These are phyloP conservation scores for Zaprionus gabonicus DNA, from an alignment of 1,140 invertebrate genomes.

Conservation along the genomic window DNA sequence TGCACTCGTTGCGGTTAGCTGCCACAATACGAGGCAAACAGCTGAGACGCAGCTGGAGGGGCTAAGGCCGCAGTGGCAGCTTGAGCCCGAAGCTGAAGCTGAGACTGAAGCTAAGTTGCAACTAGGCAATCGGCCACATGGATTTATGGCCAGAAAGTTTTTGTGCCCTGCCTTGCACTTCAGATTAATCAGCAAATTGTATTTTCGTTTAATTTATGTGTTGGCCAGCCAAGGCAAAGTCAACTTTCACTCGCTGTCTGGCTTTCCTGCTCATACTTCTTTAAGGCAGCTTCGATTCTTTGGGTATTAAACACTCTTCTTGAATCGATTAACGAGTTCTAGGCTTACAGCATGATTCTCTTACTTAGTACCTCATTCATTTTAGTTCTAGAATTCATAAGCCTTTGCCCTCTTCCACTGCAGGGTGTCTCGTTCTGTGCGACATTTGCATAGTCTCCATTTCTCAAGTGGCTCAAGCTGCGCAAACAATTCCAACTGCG, in stretches of 20 bases:
- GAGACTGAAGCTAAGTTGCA: constrained; percentile 16
- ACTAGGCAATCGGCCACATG: constrained; percentile 40
- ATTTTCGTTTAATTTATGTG: constrained; percentile 77
- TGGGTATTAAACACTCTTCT: no score
- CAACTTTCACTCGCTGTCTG: neutral
- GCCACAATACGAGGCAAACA: constrained; percentile 56
- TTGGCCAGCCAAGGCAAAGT: constrained; percentile 23
- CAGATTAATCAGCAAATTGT: constrained; percentile 83
- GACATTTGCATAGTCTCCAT: neutral
- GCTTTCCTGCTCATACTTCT: neutral
- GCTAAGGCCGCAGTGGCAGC: neutral
- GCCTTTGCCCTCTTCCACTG: neutral
- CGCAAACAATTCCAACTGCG: constrained; percentile 9
- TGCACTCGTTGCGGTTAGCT: constrained; percentile 72
- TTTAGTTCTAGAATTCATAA: neutral
- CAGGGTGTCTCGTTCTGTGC: neutral
- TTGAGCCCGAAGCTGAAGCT: neutral
- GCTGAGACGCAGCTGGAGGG: constrained; percentile 39
- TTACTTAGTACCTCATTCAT: no score
- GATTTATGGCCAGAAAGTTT: constrained; percentile 75
- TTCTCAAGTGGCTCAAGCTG: constrained; percentile 4
- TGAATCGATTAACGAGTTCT: no score
- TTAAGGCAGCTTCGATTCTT: no score
- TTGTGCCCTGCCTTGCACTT: constrained; percentile 66
- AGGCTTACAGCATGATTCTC: no score